phyloP scores from a whole-genome alignment of 2,797 vertebrate genomes.

The Triplophysa yarkandensis region DNA sequence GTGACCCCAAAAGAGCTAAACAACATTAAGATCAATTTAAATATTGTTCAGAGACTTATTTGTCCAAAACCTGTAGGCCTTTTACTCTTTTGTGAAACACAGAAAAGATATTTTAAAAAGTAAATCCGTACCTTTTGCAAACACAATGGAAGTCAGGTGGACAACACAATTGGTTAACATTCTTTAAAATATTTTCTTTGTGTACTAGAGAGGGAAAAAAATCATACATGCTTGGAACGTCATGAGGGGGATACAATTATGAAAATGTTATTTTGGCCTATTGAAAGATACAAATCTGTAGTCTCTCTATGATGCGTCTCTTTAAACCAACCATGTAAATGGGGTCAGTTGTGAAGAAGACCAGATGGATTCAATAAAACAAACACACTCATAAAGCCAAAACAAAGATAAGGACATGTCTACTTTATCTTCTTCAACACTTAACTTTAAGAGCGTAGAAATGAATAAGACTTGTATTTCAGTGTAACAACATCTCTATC shows the following conservation, averaged over 20 bases:
- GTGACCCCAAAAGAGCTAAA: no score
- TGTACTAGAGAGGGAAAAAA: no score
- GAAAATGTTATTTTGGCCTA: background rate
- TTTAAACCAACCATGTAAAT: conserved; percentile 11
- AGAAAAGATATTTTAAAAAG: no score
- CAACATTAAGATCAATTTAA: no score
- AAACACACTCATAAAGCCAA: conserved; percentile 37
- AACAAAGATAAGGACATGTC: conserved; percentile 18
- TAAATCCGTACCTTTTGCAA: no score
- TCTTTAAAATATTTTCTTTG: no score
- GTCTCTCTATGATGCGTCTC: background rate
- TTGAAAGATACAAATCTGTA: background rate
- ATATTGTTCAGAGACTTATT: no score
- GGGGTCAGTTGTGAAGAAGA: conserved; percentile 30
- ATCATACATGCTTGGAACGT: no score
- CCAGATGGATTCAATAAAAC: conserved; percentile 33
- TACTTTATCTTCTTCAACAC: conserved; percentile 25
- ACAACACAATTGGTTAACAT: no score
- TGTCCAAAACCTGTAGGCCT: no score
- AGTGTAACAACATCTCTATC: conserved; percentile 39
- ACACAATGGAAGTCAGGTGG: no score
- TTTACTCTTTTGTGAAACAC: background rate
- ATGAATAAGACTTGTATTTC: background rate
- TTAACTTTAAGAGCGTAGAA: conserved; percentile 6
- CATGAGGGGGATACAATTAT: no score